Evolutionary conservation across 2,113 vertebrate genomes (phyloP).

Genomic region (Labrus mixtus): DNA sequence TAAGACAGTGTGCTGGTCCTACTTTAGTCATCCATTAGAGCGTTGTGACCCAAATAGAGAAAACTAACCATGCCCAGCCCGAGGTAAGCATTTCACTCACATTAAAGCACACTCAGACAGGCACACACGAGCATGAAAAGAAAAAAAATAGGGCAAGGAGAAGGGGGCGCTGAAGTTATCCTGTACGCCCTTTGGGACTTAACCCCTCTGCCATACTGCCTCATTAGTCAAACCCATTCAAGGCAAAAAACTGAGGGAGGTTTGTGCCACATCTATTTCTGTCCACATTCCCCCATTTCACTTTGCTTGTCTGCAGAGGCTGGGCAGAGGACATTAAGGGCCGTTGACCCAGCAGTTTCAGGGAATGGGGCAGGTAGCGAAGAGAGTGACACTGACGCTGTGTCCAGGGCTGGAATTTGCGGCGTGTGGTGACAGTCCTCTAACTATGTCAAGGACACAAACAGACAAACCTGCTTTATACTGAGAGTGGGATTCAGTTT

Average conservation of each 20-base stretch:
- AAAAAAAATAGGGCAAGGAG: conserved; percentile 78
- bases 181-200: conserved; percentile 54
- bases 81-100: conserved; percentile 24
- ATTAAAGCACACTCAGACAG: conserved; percentile 21
- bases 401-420: conserved; percentile 47
- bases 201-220: conserved; percentile 55
- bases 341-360: conserved; percentile 52
- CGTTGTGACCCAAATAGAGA: conserved; percentile 48
- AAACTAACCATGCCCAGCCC: conserved; percentile 15
- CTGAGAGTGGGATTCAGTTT: conserved; percentile 41
- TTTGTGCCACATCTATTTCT: conserved; percentile 75
- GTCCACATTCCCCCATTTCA: conserved; percentile 51
- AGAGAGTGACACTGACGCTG: conserved; percentile 19
- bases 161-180: conserved; percentile 52
- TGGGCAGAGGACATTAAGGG: conserved; percentile 45
- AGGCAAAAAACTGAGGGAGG: conserved; percentile 52
- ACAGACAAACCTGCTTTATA: conserved; percentile 23
- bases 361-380: conserved; percentile 55
- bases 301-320: conserved; percentile 49
- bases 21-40: conserved; percentile 18
- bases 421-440: neutral
- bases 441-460: conserved; percentile 79
- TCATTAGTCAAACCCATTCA: conserved; percentile 79
- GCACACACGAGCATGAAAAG: conserved; percentile 35
- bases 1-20: conserved; percentile 15